A percentile compares a stretch with the other conserved stretches of the same genome.
phyloP scores from a whole-genome alignment of 2,888 invertebrate genomes.

The Drosophila mercatorum region DNA sequence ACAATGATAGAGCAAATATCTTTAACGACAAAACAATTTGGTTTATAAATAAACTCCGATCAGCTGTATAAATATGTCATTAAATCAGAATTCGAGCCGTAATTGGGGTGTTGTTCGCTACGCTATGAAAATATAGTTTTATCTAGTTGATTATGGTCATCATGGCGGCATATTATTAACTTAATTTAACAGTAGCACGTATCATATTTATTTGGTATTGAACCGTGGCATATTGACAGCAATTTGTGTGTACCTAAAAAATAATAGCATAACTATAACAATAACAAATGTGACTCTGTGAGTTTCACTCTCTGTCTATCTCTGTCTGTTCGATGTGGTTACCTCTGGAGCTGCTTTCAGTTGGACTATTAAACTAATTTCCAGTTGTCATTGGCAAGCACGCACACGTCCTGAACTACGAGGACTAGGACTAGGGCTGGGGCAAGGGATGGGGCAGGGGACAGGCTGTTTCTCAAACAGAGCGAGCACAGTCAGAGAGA shows the following conservation, averaged over 20 bases:
- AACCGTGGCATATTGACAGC: constrained; percentile 52
- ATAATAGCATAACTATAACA: constrained; percentile 70
- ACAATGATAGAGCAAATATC: neutral
- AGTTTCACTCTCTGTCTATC: constrained; percentile 41
- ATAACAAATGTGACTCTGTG: constrained; percentile 46
- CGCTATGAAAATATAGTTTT: constrained; percentile 14
- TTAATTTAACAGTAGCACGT: constrained; percentile 74
- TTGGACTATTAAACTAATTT: constrained; percentile 79
- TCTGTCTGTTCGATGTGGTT: constrained; percentile 31
- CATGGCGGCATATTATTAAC: constrained; percentile 61
- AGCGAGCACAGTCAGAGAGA: constrained; percentile 26
- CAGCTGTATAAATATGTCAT: constrained; percentile 27
- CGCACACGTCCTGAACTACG: constrained; percentile 53
- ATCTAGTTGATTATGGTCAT: constrained; percentile 44
- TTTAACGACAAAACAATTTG: constrained; percentile 19
- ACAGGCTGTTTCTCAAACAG: constrained; percentile 22
- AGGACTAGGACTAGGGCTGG: neutral
- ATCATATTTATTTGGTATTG: constrained; percentile 71
- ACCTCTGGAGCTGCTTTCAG: constrained; percentile 53
- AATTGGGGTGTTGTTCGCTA: constrained; percentile 30
- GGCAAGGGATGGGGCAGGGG: too few species aligned
- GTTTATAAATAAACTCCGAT: constrained; percentile 15
- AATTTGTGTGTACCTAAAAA: constrained; percentile 64
- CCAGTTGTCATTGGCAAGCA: constrained; percentile 77
- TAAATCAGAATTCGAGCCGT: constrained; percentile 28